Evolutionary conservation across 2,888 invertebrate genomes (phyloP).

Genomic region (Eremobia ochroleuca): DNA sequence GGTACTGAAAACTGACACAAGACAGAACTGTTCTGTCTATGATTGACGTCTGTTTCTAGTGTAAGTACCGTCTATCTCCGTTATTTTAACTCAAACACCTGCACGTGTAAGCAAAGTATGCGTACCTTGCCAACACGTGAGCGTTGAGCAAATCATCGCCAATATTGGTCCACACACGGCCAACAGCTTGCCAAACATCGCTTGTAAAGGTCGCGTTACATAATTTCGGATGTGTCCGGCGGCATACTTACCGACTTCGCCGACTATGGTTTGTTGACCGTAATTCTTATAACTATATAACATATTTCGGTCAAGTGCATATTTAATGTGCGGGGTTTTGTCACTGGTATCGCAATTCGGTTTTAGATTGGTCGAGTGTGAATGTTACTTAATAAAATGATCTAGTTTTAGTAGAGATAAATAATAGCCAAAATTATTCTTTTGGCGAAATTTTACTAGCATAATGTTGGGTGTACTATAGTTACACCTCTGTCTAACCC

Average conservation of each 20-base stretch:
- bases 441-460: background rate
- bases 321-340: constrained; percentile 46
- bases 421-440: background rate
- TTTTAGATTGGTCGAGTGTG: constrained; percentile 2
- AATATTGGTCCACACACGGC: constrained; percentile 62
- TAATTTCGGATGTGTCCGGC: constrained; percentile 62
- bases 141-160: constrained; percentile 39
- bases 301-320: constrained; percentile 66
- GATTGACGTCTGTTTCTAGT: background rate
- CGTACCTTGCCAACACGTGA: constrained; percentile 35
- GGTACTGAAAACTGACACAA: background rate
- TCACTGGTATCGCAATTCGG: constrained; percentile 36
- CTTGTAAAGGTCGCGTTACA: constrained; percentile 64
- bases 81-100: background rate
- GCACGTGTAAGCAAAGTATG: constrained; percentile 24
- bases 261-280: constrained; percentile 59
- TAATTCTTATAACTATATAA: constrained; percentile 53
- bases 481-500: background rate
- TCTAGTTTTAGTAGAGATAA: constrained; percentile 26
- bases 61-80: background rate
- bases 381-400: constrained; percentile 15
- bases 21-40: background rate
- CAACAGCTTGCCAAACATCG: constrained; percentile 63
- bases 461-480: background rate
- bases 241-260: constrained; percentile 57